A percentile compares a stretch with the other conserved stretches of the same genome.
phyloP scores from a whole-genome alignment of 92 coral and sea anemone species.

The Palythoa grandis region DNA sequence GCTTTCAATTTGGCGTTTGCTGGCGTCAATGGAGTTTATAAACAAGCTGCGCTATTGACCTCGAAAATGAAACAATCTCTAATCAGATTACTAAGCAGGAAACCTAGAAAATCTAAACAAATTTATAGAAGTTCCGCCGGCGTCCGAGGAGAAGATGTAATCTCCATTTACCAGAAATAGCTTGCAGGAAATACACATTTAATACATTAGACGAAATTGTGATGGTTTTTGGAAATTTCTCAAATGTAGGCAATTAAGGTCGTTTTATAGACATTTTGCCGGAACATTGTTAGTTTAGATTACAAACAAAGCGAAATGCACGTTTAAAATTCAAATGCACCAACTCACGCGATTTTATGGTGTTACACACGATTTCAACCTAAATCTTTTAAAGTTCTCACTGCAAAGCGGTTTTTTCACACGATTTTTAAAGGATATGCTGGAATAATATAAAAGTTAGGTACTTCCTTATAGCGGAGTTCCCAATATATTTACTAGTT shows the following conservation, averaged over 20 bases:
- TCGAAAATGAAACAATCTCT: neutral
- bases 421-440: no score
- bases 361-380: no score
- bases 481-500: no score
- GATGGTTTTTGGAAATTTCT: neutral
- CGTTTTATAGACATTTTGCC: neutral
- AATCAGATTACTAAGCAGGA: neutral
- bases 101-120: neutral
- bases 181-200: neutral
- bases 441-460: no score
- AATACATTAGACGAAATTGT: neutral
- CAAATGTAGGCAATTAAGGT: neutral
- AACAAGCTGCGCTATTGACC: neutral
- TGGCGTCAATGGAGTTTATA: neutral
- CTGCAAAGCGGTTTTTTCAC: no score
- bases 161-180: neutral
- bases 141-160: neutral
- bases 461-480: no score
- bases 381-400: no score
- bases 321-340: no score
- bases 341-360: no score
- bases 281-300: neutral
- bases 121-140: slow-evolving; percentile 7
- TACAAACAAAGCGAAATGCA: neutral
- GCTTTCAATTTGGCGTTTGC: neutral